Evolutionary conservation across 2,888 invertebrate species (phyloP).

Genomic region (Heteropelma amictum): DNA sequence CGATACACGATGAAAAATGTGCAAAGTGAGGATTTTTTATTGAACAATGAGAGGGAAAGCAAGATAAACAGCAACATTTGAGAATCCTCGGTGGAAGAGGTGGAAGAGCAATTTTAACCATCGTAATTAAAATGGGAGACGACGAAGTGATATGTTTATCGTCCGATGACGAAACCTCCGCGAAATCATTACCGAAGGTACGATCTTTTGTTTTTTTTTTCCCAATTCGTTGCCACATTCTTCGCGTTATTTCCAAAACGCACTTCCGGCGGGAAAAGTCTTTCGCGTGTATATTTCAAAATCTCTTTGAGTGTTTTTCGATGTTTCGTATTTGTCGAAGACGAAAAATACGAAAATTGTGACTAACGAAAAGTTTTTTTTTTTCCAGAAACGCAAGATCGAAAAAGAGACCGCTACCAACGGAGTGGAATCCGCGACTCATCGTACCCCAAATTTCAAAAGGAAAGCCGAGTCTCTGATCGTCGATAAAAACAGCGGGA

Average conservation of each 20-base stretch:
- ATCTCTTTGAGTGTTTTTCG: not conserved
- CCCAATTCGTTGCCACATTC: not conserved
- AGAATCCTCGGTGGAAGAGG: not conserved
- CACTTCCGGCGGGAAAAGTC: not conserved
- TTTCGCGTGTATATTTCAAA: not conserved
- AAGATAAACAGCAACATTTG: not conserved
- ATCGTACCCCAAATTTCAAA: not conserved
- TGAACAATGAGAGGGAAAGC: too few species aligned
- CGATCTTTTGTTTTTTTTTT: conserved; percentile 8
- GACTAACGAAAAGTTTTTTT: not conserved
- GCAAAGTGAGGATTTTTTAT: too few species aligned
- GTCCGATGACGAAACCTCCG: conserved; percentile 62
- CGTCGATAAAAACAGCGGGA: not conserved
- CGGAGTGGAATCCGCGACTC: not conserved
- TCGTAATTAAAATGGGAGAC: conserved; percentile 39
- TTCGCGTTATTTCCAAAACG: not conserved
- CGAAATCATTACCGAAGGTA: conserved; percentile 57
- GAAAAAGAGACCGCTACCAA: not conserved
- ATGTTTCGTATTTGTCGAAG: not conserved
- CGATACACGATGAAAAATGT: too few species aligned
- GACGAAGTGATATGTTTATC: conserved; percentile 65
- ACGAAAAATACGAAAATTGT: not conserved
- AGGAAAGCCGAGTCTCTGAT: not conserved
- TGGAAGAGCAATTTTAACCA: not conserved
- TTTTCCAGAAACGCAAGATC: not conserved